Base-by-base conservation (phyloP, 2,797 vertebrate genomes). In the Percopsis omiscomaycus region DNA sequence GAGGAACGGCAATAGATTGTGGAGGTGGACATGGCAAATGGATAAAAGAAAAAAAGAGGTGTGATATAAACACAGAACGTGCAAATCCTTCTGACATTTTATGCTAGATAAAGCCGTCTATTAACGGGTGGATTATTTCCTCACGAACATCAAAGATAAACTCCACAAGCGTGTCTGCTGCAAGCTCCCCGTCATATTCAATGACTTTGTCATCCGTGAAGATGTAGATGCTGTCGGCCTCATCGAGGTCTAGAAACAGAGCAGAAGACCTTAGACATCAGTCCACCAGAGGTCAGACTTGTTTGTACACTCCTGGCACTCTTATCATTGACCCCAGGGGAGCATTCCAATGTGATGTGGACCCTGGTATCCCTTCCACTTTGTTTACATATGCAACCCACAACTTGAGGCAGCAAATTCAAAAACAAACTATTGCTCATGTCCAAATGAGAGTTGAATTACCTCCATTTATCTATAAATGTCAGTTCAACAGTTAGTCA, bases 141-240 rank as follows among this genome's bases (percentile, higher is more conserved):
- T 76, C 66, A 89, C 95, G 91, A 86, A 97, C 96, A 75, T 97
- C 96, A 68, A 90, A 94, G 72, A 96, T 88, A 85, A 96, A 96
- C 80, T 96, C 95, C 90, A 96, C 94, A 68, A 96, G 74, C 11
- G 95, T 96, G 88, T 96, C 93, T 0, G 96, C 94, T 5, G 95
- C 83, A 16, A 97, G 86, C 71, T 96, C 95, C 44, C 96, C 95
- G 0, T 96, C 94, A 0, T 96, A 97, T 74, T 96, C 95, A 14
- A 96, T 93, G 64, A 96, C 83, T 70, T 97, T 94, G 1, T 96
- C 94, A 0, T 94, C 95, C 37, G 92, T 92, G 85, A 96, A 95
- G 83, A 96, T 82, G 12, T 92, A 96, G 71, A 96, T 63, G 62
- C 93, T 95, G 91, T 95, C 95, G 32, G 90, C 91, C 84, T 96